Conservation (phyloP, 1,140 invertebrate species). For the Cepaea nemoralis region DNA sequence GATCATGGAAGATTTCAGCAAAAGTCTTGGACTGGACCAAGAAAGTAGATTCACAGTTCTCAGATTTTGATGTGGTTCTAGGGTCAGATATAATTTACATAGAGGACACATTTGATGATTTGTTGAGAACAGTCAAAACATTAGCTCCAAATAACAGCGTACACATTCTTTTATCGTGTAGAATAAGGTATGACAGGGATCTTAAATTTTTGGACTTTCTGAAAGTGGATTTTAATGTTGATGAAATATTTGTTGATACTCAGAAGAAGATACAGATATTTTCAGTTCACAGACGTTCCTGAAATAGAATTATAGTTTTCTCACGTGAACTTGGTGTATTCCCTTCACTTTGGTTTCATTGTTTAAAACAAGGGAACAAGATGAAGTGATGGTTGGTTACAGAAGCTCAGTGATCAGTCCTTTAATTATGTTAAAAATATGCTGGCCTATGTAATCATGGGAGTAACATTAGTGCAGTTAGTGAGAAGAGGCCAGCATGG, state of each 20-base stretch:
- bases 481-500: too few relatives aligned
- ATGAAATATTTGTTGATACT: slow-evolving; percentile 57
- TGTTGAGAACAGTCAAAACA: slow-evolving; percentile 61
- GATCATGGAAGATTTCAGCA: slow-evolving; percentile 43
- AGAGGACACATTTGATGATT: slow-evolving; percentile 65
- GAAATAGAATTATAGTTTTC: neutral
- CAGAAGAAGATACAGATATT: slow-evolving; percentile 62
- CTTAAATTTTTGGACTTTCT: slow-evolving; percentile 60
- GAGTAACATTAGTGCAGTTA: too few relatives aligned
- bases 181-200: slow-evolving; percentile 68
- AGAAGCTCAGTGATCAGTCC: too few relatives aligned
- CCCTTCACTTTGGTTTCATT: too few relatives aligned
- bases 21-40: slow-evolving; percentile 64
- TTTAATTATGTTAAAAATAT: too few relatives aligned
- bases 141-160: slow-evolving; percentile 53
- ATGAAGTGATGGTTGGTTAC: too few relatives aligned
- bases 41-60: slow-evolving; percentile 42
- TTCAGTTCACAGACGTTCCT: slow-evolving; percentile 18
- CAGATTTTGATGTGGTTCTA: slow-evolving; percentile 65
- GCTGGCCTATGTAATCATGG: too few relatives aligned
- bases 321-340: too few relatives aligned
- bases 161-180: slow-evolving; percentile 63
- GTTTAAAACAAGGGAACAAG: too few relatives aligned
- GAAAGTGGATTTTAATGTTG: slow-evolving; percentile 55
- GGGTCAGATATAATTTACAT: slow-evolving; percentile 71